Base-by-base conservation (phyloP, 2,797 vertebrate species). In the Serranus cabrilla region DNA sequence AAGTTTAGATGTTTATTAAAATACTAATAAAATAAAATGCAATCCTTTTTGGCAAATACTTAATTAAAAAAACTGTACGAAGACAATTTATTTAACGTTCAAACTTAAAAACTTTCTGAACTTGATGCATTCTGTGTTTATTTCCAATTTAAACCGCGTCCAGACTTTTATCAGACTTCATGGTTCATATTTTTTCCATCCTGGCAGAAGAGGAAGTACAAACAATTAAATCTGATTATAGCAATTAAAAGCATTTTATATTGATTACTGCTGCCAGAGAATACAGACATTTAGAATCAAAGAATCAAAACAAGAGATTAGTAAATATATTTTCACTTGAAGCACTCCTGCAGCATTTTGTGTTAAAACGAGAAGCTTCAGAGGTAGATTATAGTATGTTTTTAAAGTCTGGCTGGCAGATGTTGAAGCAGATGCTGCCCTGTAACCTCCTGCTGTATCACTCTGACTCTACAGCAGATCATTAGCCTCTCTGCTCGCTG, bases 401-500 rank as follows among this genome's bases (percentile, higher is more conserved):
- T 18, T 4, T 10, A 11, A 39, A 20, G 55, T 40, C 7, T 42
- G 0, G 9, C 25, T 11, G 11, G 8, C 37, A 59, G 39, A 66
- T 5, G n/a, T 18, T 23, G 20, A n/a, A 37, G 5, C 25, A 3
- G 18, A 11, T 10, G 25, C 21, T 50, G 34, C 34, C 5, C 20
- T 23, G 34, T 40, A 21, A 14, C 56, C 27, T 50, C 31, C 51
- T 71, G 69, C 69, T 71, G 69, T 46, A 37, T 42, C 64, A 55
- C 55, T 47, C 51, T 47, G 10, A 39, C 3, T 11, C 46, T 13
- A 16, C 20, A 27, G 40, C 27, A 20, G 17, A 34, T 66, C 63
- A 54, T 27, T 9, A 46, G 46, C 14, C 40, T 54, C 52, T 8
- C 21, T 40, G 21, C 46, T 47, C 39, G 6, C 42, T 6, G 27